These are phyloP conservation scores for Eulemur rufifrons DNA, from an alignment of 2,113 vertebrate species.

Conservation along the genomic window DNA sequence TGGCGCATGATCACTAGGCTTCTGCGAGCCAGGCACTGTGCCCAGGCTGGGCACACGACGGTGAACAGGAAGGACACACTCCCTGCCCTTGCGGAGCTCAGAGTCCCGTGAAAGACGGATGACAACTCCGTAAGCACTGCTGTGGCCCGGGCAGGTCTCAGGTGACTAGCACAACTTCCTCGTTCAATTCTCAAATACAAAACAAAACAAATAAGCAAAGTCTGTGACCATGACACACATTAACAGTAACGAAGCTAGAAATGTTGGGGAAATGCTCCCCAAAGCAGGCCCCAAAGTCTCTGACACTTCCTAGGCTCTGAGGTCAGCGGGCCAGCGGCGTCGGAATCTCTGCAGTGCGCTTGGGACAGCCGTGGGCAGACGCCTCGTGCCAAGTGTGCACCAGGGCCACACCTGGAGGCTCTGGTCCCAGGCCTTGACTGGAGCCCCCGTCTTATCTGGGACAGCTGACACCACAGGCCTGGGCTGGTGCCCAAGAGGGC, in stretches of 20 bases:
- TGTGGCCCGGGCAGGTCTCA: not conserved
- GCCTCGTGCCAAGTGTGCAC: not conserved
- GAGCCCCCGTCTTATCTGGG: not conserved
- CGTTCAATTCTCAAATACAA: not conserved
- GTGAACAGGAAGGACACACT: not conserved
- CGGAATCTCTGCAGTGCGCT: not conserved
- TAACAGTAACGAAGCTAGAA: not conserved
- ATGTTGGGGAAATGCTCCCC: not conserved
- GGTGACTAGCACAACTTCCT: not conserved
- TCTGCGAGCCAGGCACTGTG: not conserved
- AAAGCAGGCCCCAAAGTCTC: not conserved
- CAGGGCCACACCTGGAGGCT: no score
- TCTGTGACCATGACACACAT: not conserved
- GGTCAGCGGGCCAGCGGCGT: not conserved
- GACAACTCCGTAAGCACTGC: not conserved
- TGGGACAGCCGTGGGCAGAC: not conserved
- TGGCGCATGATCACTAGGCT: not conserved
- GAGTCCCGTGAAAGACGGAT: not conserved
- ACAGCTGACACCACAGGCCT: accelerated
- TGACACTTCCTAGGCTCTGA: not conserved
- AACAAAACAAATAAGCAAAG: not conserved
- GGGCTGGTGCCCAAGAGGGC: not conserved
- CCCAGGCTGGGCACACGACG: not conserved
- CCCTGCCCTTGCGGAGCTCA: not conserved
- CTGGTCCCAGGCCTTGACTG: not conserved